Percentiles rank a stretch among this genome's conserved stretches.
Evolutionary conservation across 2,888 invertebrate genomes (phyloP).

Genomic region (Erpobdella octoculata): DNA sequence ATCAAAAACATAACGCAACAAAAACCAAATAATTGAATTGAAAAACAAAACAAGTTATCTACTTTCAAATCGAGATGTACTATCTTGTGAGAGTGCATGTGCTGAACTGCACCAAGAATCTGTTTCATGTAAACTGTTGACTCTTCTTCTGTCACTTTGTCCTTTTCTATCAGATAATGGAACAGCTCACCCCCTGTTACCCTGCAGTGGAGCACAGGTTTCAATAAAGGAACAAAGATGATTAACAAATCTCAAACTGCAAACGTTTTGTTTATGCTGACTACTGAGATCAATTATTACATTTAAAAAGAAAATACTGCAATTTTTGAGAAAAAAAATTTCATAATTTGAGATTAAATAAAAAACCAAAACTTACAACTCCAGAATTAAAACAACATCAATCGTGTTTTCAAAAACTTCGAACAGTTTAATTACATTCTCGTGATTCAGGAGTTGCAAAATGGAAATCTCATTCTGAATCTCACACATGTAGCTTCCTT

Average conservation of each 20-base stretch:
- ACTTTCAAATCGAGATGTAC: constrained; percentile 64
- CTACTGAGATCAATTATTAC: no score
- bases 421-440: constrained; percentile 60
- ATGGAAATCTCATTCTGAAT: constrained; percentile 59
- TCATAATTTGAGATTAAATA: not conserved
- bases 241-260: no score
- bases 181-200: constrained; percentile 64
- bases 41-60: not conserved
- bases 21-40: not conserved
- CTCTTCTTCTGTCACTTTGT: constrained; percentile 58
- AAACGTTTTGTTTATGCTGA: no score
- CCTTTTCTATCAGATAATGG: constrained; percentile 57
- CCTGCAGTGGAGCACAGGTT: constrained; percentile 48
- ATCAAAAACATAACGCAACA: not conserved
- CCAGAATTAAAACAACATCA: constrained; percentile 38
- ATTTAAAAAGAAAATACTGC: no score
- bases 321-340: not conserved
- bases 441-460: constrained; percentile 58
- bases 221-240: no score
- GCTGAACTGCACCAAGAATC: constrained; percentile 60
- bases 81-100: constrained; percentile 60
- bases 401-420: constrained; percentile 56
- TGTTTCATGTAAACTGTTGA: constrained; percentile 61
- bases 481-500: constrained; percentile 51
- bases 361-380: constrained; percentile 35